A percentile compares a stretch with the other conserved stretches of the same genome.
phyloP scores from a whole-genome alignment of 2,797 vertebrate species.

The Tarsius wallacei region DNA sequence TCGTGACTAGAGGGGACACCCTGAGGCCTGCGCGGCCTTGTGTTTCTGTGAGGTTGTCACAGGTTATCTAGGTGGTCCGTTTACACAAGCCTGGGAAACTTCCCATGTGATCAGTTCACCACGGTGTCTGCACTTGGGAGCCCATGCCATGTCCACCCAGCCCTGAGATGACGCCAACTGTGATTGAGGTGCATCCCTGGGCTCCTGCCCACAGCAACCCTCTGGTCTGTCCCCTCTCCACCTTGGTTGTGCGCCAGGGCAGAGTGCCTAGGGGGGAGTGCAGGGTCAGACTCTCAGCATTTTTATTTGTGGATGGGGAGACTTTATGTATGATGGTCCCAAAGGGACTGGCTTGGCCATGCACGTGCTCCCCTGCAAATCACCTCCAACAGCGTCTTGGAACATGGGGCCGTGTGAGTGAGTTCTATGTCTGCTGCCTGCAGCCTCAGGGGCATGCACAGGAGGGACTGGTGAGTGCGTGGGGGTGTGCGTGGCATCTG shows the following conservation, averaged over 20 bases:
- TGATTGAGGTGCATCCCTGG: background rate
- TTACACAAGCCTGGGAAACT: background rate
- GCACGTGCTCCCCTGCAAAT: background rate
- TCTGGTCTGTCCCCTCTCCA: background rate
- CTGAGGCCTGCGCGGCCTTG: slow-evolving; percentile 30
- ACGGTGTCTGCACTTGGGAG: background rate
- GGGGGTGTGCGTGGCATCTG: too few species aligned
- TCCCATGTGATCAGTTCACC: background rate
- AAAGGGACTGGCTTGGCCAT: background rate
- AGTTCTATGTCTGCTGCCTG: background rate
- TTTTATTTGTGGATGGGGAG: background rate
- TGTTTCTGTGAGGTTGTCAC: slow-evolving; percentile 69
- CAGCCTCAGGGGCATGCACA: background rate
- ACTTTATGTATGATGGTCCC: background rate
- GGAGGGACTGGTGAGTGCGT: background rate
- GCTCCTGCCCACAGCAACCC: background rate
- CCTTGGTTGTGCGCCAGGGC: background rate
- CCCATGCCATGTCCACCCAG: background rate
- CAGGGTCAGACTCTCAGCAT: rapidly evolving
- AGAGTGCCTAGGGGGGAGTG: too few species aligned
- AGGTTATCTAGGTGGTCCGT: slow-evolving; percentile 18
- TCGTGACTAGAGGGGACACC: background rate
- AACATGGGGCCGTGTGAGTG: background rate
- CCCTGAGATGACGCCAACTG: background rate
- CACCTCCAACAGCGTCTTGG: background rate